Evolutionary conservation across 2,888 invertebrate genomes (phyloP).

Genomic region (Dryococelus australis): DNA sequence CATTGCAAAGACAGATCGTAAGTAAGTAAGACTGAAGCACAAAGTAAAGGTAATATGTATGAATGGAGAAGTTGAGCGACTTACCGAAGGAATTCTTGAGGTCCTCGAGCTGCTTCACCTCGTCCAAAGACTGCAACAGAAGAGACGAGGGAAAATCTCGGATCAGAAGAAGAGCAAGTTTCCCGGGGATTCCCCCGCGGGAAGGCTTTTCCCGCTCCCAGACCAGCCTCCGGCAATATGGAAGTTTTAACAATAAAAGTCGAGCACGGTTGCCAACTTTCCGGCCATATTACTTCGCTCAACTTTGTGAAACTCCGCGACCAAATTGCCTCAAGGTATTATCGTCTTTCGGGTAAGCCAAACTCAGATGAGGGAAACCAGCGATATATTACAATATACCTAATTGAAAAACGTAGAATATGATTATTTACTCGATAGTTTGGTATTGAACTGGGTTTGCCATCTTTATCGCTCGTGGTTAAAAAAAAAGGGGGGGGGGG

Average conservation of each 20-base stretch:
- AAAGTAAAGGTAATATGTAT: too few species aligned
- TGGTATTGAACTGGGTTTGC: too few species aligned
- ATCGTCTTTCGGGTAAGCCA: too few species aligned
- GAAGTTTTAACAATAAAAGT: background rate
- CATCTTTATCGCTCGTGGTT: too few species aligned
- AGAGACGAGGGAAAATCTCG: background rate
- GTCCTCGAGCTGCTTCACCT: slow-evolving; percentile 43
- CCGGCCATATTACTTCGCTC: background rate
- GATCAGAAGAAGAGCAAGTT: background rate
- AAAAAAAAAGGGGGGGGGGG: too few species aligned
- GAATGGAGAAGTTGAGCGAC: slow-evolving; percentile 16
- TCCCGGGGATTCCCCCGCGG: background rate
- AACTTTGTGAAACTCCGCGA: background rate
- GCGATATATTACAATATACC: too few species aligned
- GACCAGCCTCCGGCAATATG: background rate
- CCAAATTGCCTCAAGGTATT: too few species aligned
- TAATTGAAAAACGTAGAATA: too few species aligned
- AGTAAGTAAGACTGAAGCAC: too few species aligned
- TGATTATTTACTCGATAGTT: too few species aligned
- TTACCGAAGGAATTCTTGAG: slow-evolving; percentile 44
- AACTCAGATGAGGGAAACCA: too few species aligned
- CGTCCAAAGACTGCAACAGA: slow-evolving; percentile 40
- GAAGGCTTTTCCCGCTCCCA: background rate
- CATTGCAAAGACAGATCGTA: too few species aligned
- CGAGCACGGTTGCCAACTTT: background rate